phyloP scores from a whole-genome alignment of 2,113 vertebrate species.

The Cacatua alba region DNA sequence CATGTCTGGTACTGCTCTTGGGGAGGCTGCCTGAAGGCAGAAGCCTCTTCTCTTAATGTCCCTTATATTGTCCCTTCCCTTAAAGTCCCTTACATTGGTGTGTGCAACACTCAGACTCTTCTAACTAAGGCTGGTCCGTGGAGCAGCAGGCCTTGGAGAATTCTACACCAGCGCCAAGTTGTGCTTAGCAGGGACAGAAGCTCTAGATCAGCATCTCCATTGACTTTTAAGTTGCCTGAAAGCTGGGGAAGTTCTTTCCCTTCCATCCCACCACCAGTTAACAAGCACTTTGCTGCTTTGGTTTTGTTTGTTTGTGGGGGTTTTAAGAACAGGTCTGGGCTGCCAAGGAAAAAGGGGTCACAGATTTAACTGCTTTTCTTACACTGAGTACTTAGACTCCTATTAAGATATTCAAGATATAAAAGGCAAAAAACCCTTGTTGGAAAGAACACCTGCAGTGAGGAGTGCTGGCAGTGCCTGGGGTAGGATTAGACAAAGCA shows the following conservation, averaged over 20 bases:
- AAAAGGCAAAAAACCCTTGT: neutral
- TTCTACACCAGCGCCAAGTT: neutral
- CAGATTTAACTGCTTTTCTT: neutral
- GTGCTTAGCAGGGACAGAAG: neutral
- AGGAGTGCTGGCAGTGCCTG: neutral
- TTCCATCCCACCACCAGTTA: neutral
- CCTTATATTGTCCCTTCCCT: too few species aligned
- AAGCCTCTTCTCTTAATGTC: too few species aligned
- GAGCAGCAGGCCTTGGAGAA: neutral
- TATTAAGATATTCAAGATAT: neutral
- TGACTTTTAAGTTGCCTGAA: neutral
- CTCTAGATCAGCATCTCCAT: neutral
- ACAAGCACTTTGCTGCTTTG: neutral
- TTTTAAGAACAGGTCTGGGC: neutral
- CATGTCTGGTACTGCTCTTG: rapidly evolving
- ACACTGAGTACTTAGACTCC: neutral
- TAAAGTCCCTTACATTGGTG: neutral
- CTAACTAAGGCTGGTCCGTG: neutral
- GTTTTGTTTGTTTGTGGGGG: neutral
- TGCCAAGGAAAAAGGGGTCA: neutral
- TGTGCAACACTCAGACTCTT: too few species aligned
- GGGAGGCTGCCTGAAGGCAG: neutral
- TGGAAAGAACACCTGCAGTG: neutral
- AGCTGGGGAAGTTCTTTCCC: neutral
- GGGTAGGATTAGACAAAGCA: neutral